These are phyloP conservation scores for Drosophila elegans DNA, from an alignment of 1,140 invertebrate species.

Conservation along the genomic window DNA sequence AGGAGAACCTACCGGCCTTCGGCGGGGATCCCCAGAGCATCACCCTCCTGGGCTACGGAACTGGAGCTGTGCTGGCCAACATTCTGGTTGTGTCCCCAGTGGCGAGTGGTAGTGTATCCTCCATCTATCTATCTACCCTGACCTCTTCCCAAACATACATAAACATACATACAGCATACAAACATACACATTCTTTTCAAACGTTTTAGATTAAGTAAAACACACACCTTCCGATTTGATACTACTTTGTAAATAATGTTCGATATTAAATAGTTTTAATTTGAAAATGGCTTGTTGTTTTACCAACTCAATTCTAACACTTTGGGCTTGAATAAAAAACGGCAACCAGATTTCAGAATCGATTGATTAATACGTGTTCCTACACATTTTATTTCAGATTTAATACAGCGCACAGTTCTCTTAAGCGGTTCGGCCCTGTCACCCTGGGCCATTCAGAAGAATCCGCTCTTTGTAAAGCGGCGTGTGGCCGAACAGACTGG, in stretches of 20 bases:
- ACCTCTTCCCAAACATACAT: not conserved
- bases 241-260: too few relatives aligned
- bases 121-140: too few relatives aligned
- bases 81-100: conserved; percentile 97
- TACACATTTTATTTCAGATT: conserved; percentile 85
- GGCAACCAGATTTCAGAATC: too few relatives aligned
- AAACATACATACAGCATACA: too few relatives aligned
- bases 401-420: conserved; percentile 95
- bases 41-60: conserved; percentile 96
- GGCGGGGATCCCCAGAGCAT: conserved; percentile 95
- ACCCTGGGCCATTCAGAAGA: conserved; percentile 96
- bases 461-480: conserved; percentile 92
- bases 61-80: conserved; percentile 96
- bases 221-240: too few relatives aligned
- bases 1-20: conserved; percentile 95
- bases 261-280: too few relatives aligned
- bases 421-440: conserved; percentile 97
- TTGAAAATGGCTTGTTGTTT: too few relatives aligned
- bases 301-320: too few relatives aligned
- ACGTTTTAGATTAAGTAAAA: not conserved
- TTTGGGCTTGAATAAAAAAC: not conserved
- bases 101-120: conserved; percentile 90
- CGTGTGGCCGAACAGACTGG: conserved; percentile 91
- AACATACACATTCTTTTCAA: too few relatives aligned
- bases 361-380: not conserved